phyloP scores from a whole-genome alignment of 1,140 invertebrate genomes.

The Helicoverpa armigera region DNA sequence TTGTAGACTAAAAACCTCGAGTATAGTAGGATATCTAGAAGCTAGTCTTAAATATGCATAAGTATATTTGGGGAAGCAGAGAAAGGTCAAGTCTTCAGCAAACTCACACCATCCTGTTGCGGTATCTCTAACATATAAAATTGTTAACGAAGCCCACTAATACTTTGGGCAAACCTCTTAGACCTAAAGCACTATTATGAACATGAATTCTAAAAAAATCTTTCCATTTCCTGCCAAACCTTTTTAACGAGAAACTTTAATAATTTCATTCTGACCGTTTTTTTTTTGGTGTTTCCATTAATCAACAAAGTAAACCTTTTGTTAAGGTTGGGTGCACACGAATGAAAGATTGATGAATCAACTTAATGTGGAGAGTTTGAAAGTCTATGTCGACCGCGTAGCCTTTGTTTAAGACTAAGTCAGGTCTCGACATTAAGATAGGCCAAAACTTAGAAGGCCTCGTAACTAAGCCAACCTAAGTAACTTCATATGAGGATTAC shows the following conservation, averaged over 20 bases:
- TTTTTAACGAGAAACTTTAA: neutral
- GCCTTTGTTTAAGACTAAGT: slow-evolving; percentile 42
- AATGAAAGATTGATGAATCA: slow-evolving; percentile 50
- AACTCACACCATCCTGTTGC: neutral
- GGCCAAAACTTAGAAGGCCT: slow-evolving; percentile 19
- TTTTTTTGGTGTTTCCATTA: slow-evolving; percentile 43
- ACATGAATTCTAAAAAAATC: neutral
- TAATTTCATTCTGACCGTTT: neutral
- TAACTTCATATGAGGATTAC: neutral
- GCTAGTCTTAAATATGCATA: neutral
- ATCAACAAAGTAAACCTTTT: slow-evolving; percentile 43
- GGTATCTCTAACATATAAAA: neutral
- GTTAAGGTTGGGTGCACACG: slow-evolving; percentile 24
- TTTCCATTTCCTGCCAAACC: neutral
- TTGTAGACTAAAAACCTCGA: too few relatives aligned
- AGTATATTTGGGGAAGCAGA: too few relatives aligned
- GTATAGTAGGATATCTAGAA: too few relatives aligned
- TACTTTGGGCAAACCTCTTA: neutral
- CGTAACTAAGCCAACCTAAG: slow-evolving; percentile 13
- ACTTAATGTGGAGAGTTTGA: slow-evolving; percentile 36
- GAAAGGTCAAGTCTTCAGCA: neutral
- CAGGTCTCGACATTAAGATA: slow-evolving; percentile 13
- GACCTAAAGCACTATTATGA: slow-evolving; percentile 5
- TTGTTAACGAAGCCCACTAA: slow-evolving; percentile 12
- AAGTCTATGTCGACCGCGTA: slow-evolving; percentile 23